Evolutionary conservation across 2,113 vertebrate species (phyloP), one percentile per base, ranked within the genome.

Genomic region (Passer domesticus): DNA sequence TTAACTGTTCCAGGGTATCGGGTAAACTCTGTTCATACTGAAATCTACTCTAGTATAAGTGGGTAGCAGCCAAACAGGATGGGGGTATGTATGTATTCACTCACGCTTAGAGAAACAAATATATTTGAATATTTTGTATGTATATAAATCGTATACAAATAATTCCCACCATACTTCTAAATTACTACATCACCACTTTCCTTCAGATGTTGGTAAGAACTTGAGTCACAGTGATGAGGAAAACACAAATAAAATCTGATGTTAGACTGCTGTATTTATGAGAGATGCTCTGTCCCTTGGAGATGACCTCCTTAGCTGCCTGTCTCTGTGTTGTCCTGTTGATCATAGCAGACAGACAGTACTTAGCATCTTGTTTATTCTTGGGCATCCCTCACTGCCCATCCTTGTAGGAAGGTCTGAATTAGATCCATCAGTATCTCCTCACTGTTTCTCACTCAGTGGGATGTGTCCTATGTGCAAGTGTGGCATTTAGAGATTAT

Each of bases 1-100:
- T 59, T 13, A 13, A 43, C 37, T 39, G 0, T 70, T 79, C 39
- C 28, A 10, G n/a, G 19, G 4, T 63, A 3, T 19, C 3, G 2
- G 18, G 23, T 53, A 67, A 92, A 73, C 41, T 15, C 7, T 64
- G 3, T 63, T 86, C 60, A 10, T 76, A 28, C 33, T 77, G 55
- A n/a, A 69, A 41, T 33, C 10, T 72, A 0, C 14, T 75, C 0
- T 20, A 37, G 12, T 30, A 4, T 24, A 15, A 24, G 35, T 76
- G 28, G 62, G 27, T 75, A 53, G 18, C 44, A 76, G 47, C 67
- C n/a, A 20, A 9, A 10, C 0, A 2, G 8, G 19, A 5, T 9
- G 4, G 15, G 7, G 4, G 8, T 6, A 10, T 52, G n/a, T 70
- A 7, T 21, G 16, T 37, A 2, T 13, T 9, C 1, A 1, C 6